Conservation (phyloP, 1,140 invertebrate species). For the Teleogryllus occipitalis region DNA sequence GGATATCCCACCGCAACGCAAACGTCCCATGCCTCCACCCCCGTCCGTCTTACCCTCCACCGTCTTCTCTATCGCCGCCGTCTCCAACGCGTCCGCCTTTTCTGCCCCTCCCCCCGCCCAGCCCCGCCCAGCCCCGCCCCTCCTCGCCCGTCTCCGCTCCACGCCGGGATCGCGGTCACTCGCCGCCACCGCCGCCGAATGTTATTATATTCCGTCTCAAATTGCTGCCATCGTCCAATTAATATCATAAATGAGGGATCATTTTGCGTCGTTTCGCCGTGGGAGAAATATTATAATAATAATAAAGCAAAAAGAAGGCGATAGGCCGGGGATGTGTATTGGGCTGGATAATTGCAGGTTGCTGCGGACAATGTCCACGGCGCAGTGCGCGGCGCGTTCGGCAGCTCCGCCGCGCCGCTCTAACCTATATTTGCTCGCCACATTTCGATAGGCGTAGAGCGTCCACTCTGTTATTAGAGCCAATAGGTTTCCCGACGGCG, state of each 20-base stretch:
- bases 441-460: conserved; percentile 11
- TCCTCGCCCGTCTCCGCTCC: too few species aligned
- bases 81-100: too few species aligned
- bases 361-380: not conserved
- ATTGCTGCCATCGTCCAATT: not conserved
- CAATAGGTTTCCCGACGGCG: conserved; percentile 10
- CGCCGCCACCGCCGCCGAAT: not conserved
- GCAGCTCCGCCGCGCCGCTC: not conserved
- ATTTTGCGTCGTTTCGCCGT: not conserved
- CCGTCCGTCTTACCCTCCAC: too few species aligned
- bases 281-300: not conserved
- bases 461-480: not conserved
- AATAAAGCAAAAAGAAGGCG: too few species aligned
- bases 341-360: not conserved
- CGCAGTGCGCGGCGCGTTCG: not conserved
- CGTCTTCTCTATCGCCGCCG: too few species aligned
- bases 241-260: not conserved
- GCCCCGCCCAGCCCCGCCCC: too few species aligned
- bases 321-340: not conserved
- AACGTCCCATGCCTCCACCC: too few species aligned
- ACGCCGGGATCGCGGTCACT: too few species aligned
- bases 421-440: conserved; percentile 9
- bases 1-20: too few species aligned
- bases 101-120: too few species aligned
- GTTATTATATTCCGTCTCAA: conserved; percentile 1